Conservation (phyloP, 2,797 vertebrate genomes). For the Antrozous pallidus region DNA sequence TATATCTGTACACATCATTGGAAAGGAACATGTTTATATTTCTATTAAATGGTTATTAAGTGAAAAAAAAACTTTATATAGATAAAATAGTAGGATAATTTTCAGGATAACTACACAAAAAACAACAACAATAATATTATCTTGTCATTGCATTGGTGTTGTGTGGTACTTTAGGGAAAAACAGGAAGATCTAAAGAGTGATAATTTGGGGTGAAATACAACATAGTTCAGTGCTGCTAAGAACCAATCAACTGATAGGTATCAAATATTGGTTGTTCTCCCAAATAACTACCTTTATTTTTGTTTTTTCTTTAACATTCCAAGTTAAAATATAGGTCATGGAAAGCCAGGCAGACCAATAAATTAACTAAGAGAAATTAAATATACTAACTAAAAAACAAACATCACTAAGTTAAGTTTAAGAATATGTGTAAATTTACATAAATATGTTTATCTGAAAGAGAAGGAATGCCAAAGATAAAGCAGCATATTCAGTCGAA, state of each 20-base stretch:
- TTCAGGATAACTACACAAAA: background rate
- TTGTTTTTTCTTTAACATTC: background rate
- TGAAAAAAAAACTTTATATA: background rate
- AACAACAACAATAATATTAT: background rate
- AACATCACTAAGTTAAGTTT: background rate
- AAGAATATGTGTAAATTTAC: background rate
- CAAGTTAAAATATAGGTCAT: background rate
- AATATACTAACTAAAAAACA: background rate
- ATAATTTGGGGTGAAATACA: background rate
- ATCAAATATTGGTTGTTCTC: background rate
- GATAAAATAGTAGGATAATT: background rate
- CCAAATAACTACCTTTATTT: background rate
- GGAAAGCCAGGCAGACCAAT: background rate
- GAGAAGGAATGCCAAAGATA: background rate
- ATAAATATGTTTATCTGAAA: background rate
- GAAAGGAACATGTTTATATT: conserved; percentile 1
- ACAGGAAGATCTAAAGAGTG: background rate
- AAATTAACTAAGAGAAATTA: background rate
- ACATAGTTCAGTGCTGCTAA: background rate
- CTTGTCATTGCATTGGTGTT: background rate
- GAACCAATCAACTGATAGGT: background rate
- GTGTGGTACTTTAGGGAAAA: background rate
- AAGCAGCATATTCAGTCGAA: background rate
- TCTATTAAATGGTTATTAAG: background rate
- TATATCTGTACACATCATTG: background rate